A percentile compares a stretch with the other conserved stretches of the same genome.
Evolutionary conservation across 35 echinoderm and acorn worm genomes (phyloP).

Genomic region (Apostichopus japonicus): DNA sequence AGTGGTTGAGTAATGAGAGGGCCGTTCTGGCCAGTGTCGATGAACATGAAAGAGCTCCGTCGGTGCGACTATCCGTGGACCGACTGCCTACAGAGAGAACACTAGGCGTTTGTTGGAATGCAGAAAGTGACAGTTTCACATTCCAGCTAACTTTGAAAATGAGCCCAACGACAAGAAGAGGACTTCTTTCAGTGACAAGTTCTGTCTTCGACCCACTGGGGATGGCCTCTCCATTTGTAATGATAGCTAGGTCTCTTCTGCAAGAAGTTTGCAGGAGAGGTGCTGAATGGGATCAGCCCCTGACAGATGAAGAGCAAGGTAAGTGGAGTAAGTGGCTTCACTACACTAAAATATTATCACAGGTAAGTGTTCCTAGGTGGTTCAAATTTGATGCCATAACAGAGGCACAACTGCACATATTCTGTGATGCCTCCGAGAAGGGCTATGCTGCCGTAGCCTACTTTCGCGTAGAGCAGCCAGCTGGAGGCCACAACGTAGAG

Average conservation of each 20-base stretch:
- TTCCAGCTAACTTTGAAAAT: conserved; percentile 56
- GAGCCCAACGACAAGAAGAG: conserved; percentile 45
- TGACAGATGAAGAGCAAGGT: background rate
- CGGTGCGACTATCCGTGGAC: conserved; percentile 43
- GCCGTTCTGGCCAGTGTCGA: conserved; percentile 47
- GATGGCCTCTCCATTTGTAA: conserved; percentile 52
- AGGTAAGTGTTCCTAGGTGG: conserved; percentile 60
- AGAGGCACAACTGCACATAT: conserved; percentile 41
- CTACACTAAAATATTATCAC: background rate
- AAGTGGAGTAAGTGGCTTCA: conserved; percentile 41
- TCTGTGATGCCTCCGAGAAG: conserved; percentile 63
- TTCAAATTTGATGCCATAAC: conserved; percentile 22
- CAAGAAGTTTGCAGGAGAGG: conserved; percentile 55
- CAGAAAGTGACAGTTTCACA: conserved; percentile 62
- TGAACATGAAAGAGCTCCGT: conserved; percentile 56
- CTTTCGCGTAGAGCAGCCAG: conserved; percentile 2
- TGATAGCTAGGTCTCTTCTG: conserved; percentile 46
- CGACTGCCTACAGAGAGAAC: conserved; percentile 63
- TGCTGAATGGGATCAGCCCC: conserved; percentile 50
- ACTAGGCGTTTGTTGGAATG: conserved; percentile 69
- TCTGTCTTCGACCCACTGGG: conserved; percentile 60
- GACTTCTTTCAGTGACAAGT: conserved; percentile 66
- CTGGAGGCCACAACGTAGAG: background rate
- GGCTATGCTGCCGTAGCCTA: conserved; percentile 60
- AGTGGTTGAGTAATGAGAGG: conserved; percentile 75